Percentiles rank a stretch among this genome's conserved stretches.
These are phyloP conservation scores for Lontra canadensis DNA, from an alignment of 2,113 vertebrate species.

Conservation along the genomic window DNA sequence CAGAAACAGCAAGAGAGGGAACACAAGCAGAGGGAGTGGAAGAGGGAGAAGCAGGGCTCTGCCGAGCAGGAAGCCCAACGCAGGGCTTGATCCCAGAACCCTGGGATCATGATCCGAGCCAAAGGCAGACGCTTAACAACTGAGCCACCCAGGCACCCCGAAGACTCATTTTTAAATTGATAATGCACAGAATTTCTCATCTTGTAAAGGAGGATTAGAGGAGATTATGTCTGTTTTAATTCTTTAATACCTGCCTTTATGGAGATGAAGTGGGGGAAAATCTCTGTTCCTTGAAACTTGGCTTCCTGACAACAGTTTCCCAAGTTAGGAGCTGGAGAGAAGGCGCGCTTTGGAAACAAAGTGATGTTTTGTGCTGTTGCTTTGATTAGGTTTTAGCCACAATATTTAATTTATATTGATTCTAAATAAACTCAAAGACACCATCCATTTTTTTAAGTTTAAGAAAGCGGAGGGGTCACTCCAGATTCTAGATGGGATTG, in stretches of 20 bases:
- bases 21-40: no score
- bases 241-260: background rate
- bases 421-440: background rate
- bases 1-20: no score
- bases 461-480: background rate
- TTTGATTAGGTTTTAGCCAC: background rate
- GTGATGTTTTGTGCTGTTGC: background rate
- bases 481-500: background rate
- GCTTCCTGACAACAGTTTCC: background rate
- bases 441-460: background rate
- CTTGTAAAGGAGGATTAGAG: background rate
- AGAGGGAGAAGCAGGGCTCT: no score
- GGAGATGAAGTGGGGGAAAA: background rate
- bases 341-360: background rate
- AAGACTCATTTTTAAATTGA: background rate
- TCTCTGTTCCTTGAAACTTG: background rate
- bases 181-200: background rate
- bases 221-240: background rate
- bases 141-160: no score
- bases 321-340: background rate
- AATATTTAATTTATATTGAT: background rate
- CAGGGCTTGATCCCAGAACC: no score
- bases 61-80: no score
- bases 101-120: no score
- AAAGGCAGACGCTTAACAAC: no score